Evolutionary conservation across 2,888 invertebrate genomes (phyloP).

Genomic region (Willowsia nigromaculata): DNA sequence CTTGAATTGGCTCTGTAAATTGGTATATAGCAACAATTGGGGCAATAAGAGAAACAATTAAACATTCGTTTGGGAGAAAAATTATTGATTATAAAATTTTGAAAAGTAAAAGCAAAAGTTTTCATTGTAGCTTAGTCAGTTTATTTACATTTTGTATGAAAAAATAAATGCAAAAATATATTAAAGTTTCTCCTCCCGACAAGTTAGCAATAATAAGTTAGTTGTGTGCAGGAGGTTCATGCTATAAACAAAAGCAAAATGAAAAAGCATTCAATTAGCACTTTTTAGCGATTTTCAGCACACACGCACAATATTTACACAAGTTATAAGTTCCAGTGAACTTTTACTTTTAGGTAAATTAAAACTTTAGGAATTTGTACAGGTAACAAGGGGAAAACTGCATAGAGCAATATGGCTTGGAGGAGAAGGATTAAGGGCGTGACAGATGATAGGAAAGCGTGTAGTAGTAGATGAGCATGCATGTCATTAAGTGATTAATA

Average conservation of each 20-base stretch:
- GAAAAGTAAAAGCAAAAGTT: neutral
- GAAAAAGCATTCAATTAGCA: slow-evolving; percentile 23
- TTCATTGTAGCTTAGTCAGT: neutral
- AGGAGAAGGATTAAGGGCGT: no score
- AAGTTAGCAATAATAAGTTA: slow-evolving; percentile 37
- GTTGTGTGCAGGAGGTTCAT: slow-evolving; percentile 29
- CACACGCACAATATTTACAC: neutral
- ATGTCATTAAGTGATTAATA: neutral
- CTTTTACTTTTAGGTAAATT: no score
- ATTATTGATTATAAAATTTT: neutral
- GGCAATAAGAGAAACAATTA: neutral
- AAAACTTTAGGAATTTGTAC: no score
- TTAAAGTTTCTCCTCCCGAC: neutral
- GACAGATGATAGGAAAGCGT: neutral
- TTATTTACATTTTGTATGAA: slow-evolving; percentile 18
- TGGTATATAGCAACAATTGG: neutral
- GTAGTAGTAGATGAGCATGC: neutral
- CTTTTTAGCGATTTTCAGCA: neutral
- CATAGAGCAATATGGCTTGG: no score
- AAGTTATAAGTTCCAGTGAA: no score
- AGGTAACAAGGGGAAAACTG: no score
- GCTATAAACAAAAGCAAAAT: slow-evolving; percentile 64
- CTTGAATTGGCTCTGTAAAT: slow-evolving; percentile 74
- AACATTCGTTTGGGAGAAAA: neutral
- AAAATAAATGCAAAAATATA: neutral